A percentile compares a stretch with the other conserved stretches of the same genome.
These are phyloP conservation scores for Hippocampus barbouri DNA, from an alignment of 2,113 vertebrate species.

Conservation along the genomic window DNA sequence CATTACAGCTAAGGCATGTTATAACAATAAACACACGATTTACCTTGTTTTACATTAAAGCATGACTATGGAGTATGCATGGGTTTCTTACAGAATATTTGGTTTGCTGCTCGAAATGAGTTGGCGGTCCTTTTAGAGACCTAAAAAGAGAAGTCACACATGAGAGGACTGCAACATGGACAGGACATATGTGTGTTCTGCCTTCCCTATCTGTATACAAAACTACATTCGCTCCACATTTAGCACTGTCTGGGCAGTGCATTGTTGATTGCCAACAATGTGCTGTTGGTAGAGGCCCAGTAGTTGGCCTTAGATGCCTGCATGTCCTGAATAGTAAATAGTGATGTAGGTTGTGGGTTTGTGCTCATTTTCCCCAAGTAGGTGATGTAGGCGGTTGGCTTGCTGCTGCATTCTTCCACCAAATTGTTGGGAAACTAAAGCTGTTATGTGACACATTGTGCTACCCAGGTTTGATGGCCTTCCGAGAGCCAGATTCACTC, in stretches of 20 bases:
- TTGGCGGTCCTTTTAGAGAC: neutral
- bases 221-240: constrained; percentile 62
- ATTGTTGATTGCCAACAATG: constrained; percentile 95
- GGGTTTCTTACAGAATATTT: neutral
- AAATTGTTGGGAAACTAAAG: constrained; percentile 13
- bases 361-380: constrained; percentile 17
- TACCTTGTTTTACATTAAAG: neutral
- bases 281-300: constrained; percentile 82
- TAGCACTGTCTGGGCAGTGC: constrained; percentile 84
- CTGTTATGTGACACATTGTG: constrained; percentile 24
- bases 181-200: neutral
- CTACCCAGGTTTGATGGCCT: neutral
- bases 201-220: constrained; percentile 35
- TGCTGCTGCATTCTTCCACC: constrained; percentile 8
- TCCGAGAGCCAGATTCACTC: neutral
- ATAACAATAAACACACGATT: neutral
- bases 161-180: constrained; percentile 38
- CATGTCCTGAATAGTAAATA: constrained; percentile 56
- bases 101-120: neutral
- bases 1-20: neutral
- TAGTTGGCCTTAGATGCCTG: constrained; percentile 69
- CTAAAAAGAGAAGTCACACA: constrained; percentile 37
- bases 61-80: neutral
- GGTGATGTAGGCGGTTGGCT: constrained; percentile 28
- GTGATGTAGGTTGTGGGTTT: constrained; percentile 38